Conservation (phyloP, 2,113 vertebrate species). For the Cyprinodon tularosa region DNA sequence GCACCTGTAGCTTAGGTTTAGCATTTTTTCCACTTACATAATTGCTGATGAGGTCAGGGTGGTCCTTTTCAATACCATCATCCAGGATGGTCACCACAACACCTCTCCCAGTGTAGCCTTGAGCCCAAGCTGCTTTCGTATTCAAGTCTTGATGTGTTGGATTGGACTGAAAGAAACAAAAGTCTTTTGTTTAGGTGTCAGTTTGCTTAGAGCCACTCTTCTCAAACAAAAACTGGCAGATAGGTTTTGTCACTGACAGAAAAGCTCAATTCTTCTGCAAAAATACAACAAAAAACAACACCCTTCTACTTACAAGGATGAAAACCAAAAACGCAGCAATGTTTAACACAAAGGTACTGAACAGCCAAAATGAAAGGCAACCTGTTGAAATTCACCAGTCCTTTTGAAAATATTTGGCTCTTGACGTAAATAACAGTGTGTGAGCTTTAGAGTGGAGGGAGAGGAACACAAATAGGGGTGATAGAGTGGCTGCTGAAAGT, state of each 20-base stretch:
- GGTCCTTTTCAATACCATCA: conserved; percentile 97
- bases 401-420: conserved; percentile 14
- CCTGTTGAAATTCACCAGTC: conserved; percentile 40
- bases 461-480: conserved; percentile 1
- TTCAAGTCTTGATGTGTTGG: conserved; percentile 84
- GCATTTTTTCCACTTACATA: conserved; percentile 84
- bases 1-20: background rate
- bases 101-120: conserved; percentile 91
- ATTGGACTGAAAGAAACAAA: conserved; percentile 67
- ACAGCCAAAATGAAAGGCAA: conserved; percentile 4
- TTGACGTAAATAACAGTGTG: conserved; percentile 9
- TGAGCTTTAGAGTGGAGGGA: conserved; percentile 1
- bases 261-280: conserved; percentile 1
- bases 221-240: conserved; percentile 1
- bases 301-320: background rate
- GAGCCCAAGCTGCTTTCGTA: conserved; percentile 91
- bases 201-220: conserved; percentile 36
- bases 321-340: conserved; percentile 14
- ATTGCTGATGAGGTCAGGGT: conserved; percentile 91
- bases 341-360: conserved; percentile 1
- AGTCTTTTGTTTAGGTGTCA: conserved; percentile 39
- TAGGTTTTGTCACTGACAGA: background rate
- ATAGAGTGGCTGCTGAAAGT: background rate
- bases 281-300: background rate
- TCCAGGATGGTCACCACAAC: conserved; percentile 97